A percentile compares a stretch with the other conserved stretches of the same genome.
Evolutionary conservation across 2,888 invertebrate species (phyloP).

Genomic region (Osmoderma eremita): DNA sequence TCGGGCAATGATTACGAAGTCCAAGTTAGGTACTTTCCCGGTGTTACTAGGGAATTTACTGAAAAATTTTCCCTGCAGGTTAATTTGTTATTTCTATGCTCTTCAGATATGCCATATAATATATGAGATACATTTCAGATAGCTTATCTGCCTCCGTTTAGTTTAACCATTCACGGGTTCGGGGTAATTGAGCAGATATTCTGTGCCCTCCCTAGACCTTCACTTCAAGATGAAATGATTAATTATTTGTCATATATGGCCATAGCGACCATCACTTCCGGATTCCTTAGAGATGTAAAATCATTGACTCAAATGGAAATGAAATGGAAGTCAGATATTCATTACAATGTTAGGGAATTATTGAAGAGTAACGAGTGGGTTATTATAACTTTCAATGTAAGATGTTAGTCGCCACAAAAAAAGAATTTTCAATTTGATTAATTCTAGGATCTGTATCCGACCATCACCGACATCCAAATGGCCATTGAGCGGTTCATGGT

Average conservation of each 20-base stretch:
- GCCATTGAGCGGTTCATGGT: conserved; percentile 69
- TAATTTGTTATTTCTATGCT: neutral
- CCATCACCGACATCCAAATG: conserved; percentile 70
- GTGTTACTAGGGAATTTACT: conserved; percentile 67
- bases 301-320: conserved; percentile 31
- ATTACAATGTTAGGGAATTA: conserved; percentile 39
- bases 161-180: conserved; percentile 68
- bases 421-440: conserved; percentile 8
- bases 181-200: conserved; percentile 71
- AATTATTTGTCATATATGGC: conserved; percentile 65
- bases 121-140: conserved; percentile 62
- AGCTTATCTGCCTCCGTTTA: conserved; percentile 67
- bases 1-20: conserved; percentile 56
- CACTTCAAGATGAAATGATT: conserved; percentile 41
- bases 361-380: conserved; percentile 57
- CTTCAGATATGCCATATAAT: neutral
- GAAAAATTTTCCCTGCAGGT: conserved; percentile 61
- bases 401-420: neutral
- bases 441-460: conserved; percentile 65
- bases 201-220: conserved; percentile 64
- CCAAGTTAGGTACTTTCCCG: conserved; percentile 66
- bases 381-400: conserved; percentile 54
- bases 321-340: conserved; percentile 46
- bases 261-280: conserved; percentile 62
- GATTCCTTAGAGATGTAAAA: conserved; percentile 62